Evolutionary conservation across 30 jellyfish, hydroid and myxozoan species (phyloP).

Genomic region (Turritopsis rubra): DNA sequence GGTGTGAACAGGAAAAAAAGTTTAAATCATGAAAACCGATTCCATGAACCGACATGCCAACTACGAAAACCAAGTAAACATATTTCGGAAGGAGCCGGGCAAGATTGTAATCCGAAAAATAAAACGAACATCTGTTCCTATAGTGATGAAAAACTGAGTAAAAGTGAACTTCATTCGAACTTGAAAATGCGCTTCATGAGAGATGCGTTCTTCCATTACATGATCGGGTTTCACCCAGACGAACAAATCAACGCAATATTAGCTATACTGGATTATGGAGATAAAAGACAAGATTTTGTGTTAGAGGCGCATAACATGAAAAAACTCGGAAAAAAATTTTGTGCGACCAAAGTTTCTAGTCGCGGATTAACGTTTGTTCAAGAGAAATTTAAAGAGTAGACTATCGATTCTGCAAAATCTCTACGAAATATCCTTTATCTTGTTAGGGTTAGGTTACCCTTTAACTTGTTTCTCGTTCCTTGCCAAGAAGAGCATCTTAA

Average conservation of each 20-base stretch:
- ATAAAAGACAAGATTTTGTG: conserved; percentile 67
- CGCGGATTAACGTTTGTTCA: conserved; percentile 84
- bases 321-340: conserved; percentile 62
- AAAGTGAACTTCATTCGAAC: conserved; percentile 54
- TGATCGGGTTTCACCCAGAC: conserved; percentile 94
- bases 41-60: background rate
- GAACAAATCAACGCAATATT: conserved; percentile 85
- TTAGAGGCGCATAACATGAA: conserved; percentile 84
- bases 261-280: conserved; percentile 92
- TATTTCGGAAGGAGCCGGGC: background rate
- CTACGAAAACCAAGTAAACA: background rate
- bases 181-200: conserved; percentile 76
- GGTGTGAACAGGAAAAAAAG: background rate
- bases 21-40: background rate
- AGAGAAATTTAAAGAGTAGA: conserved; percentile 30
- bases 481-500: too few species aligned
- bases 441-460: too few species aligned
- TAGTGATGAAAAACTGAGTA: conserved; percentile 19
- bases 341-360: conserved; percentile 77
- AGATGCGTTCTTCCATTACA: conserved; percentile 85
- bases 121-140: background rate
- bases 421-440: too few species aligned
- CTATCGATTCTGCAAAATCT: too few species aligned
- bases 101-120: background rate
- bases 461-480: too few species aligned